Conservation (phyloP, 2,888 invertebrate genomes). For the Athripsodes cinereus region DNA sequence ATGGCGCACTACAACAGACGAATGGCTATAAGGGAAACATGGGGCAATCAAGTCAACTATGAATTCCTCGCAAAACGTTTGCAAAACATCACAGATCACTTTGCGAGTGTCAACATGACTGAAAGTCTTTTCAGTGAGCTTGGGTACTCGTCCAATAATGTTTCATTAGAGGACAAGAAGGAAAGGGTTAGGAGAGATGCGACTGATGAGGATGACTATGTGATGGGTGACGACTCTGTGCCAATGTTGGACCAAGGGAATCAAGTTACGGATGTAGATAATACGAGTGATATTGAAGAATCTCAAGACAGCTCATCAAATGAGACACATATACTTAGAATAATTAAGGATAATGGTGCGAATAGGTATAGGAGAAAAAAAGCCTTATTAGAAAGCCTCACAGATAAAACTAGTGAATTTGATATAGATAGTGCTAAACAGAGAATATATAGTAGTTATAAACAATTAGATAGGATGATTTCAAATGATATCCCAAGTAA, state of each 20-base stretch:
- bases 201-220: conserved; percentile 7
- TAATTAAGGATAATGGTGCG: conserved; percentile 1
- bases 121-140: conserved; percentile 19
- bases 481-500: conserved; percentile 1
- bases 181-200: conserved; percentile 16
- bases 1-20: conserved; percentile 62
- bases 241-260: background rate
- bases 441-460: conserved; percentile 1
- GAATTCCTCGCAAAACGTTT: conserved; percentile 26
- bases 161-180: conserved; percentile 7
- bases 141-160: conserved; percentile 11
- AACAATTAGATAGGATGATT: conserved; percentile 10
- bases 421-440: conserved; percentile 7
- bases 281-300: background rate
- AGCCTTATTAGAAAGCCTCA: conserved; percentile 11
- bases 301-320: background rate
- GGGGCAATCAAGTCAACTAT: conserved; percentile 54
- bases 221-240: conserved; percentile 6
- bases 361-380: conserved; percentile 8
- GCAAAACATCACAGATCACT: conserved; percentile 15
- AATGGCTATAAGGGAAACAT: conserved; percentile 62
- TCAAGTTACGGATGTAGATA: background rate
- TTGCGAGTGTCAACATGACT: conserved; percentile 17
- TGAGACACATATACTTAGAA: background rate
- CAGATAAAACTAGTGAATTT: conserved; percentile 5